These are phyloP conservation scores for Phymatocera aterrima DNA, from an alignment of 2,888 invertebrate species.

Conservation along the genomic window DNA sequence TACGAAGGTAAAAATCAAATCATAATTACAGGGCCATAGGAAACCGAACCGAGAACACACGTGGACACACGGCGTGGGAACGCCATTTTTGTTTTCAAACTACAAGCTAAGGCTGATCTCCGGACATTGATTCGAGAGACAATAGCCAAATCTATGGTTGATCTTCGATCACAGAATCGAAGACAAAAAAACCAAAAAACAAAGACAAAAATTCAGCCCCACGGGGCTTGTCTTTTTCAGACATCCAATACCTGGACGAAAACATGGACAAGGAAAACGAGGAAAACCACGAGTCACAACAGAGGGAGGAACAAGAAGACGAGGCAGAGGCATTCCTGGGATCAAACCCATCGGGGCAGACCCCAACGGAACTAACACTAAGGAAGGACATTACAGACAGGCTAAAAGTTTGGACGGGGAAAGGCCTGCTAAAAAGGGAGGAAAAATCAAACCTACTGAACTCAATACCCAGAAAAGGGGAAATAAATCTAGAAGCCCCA, in stretches of 20 bases:
- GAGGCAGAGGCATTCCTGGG: background rate
- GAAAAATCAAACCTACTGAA: conserved; percentile 37
- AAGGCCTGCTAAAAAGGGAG: conserved; percentile 22
- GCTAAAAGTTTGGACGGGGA: conserved; percentile 5
- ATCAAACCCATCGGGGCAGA: conserved; percentile 1
- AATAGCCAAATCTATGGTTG: background rate
- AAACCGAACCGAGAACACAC: background rate
- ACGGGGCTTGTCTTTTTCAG: background rate
- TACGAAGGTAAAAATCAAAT: background rate
- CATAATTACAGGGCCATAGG: background rate
- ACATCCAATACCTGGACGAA: background rate
- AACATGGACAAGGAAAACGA: background rate
- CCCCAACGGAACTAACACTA: background rate
- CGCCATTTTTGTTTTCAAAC: background rate
- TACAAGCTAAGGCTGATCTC: background rate
- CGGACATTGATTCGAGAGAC: background rate
- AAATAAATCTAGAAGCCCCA: conserved; percentile 46
- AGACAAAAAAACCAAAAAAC: background rate
- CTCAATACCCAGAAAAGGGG: conserved; percentile 13
- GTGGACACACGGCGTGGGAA: background rate
- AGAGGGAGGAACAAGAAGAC: conserved; percentile 31
- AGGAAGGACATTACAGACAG: conserved; percentile 15
- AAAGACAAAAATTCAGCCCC: background rate
- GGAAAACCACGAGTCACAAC: background rate
- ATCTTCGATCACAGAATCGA: background rate